phyloP scores from a whole-genome alignment of 2,888 invertebrate genomes.

The Chaetogeoica ovagalla region DNA sequence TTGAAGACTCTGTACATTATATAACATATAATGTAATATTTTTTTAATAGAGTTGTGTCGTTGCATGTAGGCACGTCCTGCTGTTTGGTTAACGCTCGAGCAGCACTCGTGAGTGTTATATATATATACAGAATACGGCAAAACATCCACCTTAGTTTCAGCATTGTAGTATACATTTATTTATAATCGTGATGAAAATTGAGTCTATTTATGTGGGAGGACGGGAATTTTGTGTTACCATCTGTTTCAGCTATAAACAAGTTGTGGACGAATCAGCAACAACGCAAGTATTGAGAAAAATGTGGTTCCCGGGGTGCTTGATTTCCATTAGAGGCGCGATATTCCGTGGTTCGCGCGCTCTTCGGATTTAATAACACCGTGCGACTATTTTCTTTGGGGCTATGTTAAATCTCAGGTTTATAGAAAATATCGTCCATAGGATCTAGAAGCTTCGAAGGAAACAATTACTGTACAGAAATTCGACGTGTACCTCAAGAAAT shows the following conservation, averaged over 20 bases:
- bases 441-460: not conserved
- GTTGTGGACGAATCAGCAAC: not conserved
- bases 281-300: not conserved
- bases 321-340: not conserved
- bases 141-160: not conserved
- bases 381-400: not conserved
- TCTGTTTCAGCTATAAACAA: not conserved
- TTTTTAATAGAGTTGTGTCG: no score
- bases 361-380: not conserved
- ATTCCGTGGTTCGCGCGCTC: not conserved
- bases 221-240: not conserved
- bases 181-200: not conserved
- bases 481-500: no score
- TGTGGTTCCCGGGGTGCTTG: not conserved
- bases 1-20: no score
- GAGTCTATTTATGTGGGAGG: not conserved
- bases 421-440: slow-evolving; percentile 4
- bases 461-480: not conserved
- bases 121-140: not conserved
- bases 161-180: not conserved
- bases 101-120: no score
- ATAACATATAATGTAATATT: no score
- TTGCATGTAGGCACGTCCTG: no score
- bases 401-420: not conserved
- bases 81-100: no score